Evolutionary conservation across 2,113 vertebrate species (phyloP).

Genomic region (Saccopteryx bilineata): DNA sequence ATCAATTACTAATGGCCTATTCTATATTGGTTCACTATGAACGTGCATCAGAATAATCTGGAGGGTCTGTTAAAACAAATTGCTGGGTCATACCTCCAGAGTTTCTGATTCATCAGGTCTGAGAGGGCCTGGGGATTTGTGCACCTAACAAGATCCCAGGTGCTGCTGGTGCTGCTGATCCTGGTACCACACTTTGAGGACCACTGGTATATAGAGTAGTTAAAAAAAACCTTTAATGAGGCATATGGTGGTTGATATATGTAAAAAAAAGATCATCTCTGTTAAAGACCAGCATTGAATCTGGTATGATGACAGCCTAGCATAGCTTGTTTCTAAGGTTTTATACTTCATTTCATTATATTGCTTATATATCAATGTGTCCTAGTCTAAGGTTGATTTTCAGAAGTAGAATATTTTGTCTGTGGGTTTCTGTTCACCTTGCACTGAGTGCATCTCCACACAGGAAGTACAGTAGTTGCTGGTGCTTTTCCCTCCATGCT

Average conservation of each 20-base stretch:
- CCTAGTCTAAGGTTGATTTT: constrained; percentile 9
- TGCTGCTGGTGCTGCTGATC: neutral
- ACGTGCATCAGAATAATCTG: neutral
- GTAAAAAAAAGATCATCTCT: neutral
- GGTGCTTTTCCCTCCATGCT: neutral
- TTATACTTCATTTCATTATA: neutral
- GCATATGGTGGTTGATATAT: neutral
- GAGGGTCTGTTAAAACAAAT: neutral
- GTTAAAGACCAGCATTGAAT: neutral
- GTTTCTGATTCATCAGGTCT: neutral
- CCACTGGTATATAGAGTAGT: neutral
- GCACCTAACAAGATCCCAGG: neutral
- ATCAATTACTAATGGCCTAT: constrained; percentile 31
- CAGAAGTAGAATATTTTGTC: constrained; percentile 11
- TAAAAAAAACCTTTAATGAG: neutral
- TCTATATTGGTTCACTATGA: neutral
- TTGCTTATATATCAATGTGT: neutral
- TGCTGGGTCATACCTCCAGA: neutral
- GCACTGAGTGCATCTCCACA: neutral
- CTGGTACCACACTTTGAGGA: neutral
- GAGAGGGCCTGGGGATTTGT: neutral
- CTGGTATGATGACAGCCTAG: neutral
- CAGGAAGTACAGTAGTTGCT: neutral
- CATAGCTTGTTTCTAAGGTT: neutral
- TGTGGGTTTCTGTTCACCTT: neutral